Evolutionary conservation across 2,797 vertebrate genomes (phyloP).

Genomic region (Paramormyrops hopkinsi): DNA sequence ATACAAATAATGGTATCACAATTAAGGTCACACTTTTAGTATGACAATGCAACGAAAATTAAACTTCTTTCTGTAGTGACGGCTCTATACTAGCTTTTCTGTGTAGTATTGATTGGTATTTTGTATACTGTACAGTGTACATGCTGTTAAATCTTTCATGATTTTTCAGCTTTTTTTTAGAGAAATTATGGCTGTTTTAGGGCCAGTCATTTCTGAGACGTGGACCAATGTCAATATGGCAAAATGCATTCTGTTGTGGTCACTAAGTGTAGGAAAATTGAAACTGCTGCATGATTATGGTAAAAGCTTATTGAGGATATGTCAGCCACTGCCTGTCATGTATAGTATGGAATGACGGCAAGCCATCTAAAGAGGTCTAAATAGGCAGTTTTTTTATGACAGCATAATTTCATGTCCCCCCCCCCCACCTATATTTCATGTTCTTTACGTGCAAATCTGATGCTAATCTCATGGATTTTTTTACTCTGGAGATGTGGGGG

Average conservation of each 20-base stretch:
- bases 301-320: conserved; percentile 3
- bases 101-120: not conserved
- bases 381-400: conserved; percentile 19
- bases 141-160: not conserved
- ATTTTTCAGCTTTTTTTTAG: not conserved
- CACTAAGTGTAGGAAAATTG: conserved; percentile 12
- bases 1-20: not conserved
- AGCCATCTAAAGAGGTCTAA: conserved; percentile 22
- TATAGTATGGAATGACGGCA: conserved; percentile 23
- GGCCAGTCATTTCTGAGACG: not conserved
- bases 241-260: conserved; percentile 11
- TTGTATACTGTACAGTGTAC: not conserved
- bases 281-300: conserved; percentile 9
- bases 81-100: not conserved
- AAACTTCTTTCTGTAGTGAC: not conserved
- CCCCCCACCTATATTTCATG: conserved; percentile 17
- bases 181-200: conserved; percentile 9
- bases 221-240: not conserved
- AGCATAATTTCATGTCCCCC: not conserved
- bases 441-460: not conserved
- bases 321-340: not conserved
- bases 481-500: not conserved
- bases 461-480: not conserved
- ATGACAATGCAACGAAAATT: not conserved
- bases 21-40: not conserved